A percentile compares a stretch with the other conserved stretches of the same genome.
These are phyloP conservation scores for Archaeoteleia sp. DNA, from an alignment of 2,888 invertebrate species.

Conservation along the genomic window DNA sequence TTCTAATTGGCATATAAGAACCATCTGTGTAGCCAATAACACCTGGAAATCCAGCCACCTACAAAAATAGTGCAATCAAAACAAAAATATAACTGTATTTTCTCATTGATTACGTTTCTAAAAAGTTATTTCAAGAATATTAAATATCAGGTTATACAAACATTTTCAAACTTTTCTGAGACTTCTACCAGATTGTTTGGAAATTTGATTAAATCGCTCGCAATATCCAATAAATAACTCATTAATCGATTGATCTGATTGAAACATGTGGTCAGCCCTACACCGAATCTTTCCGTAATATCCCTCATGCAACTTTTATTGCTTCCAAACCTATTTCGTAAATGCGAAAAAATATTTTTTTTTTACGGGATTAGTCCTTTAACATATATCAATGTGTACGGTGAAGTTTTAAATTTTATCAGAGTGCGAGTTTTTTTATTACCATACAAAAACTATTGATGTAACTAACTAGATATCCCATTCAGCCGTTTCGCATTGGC, in stretches of 20 bases:
- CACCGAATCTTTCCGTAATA: neutral
- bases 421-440: too few relatives aligned
- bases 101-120: too few relatives aligned
- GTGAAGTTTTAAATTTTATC: too few relatives aligned
- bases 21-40: conserved; percentile 42
- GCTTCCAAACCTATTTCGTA: conserved; percentile 14
- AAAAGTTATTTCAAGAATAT: neutral
- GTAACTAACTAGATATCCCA: too few relatives aligned
- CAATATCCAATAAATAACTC: conserved; percentile 12
- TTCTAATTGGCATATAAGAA: conserved; percentile 52
- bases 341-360: too few relatives aligned
- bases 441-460: too few relatives aligned
- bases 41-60: conserved; percentile 13
- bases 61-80: neutral
- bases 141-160: neutral
- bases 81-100: neutral
- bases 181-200: conserved; percentile 4
- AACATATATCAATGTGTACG: too few relatives aligned
- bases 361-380: too few relatives aligned
- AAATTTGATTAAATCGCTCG: conserved; percentile 12
- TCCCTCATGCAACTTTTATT: conserved; percentile 8
- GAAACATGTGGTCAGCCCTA: neutral
- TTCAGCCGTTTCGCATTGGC: too few relatives aligned
- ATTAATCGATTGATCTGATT: conserved; percentile 9
- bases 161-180: conserved; percentile 7